Percentiles rank a stretch among this genome's conserved stretches.
These are phyloP conservation scores for Phallusia fumigata DNA, from an alignment of 23 tunicate species.

Conservation along the genomic window DNA sequence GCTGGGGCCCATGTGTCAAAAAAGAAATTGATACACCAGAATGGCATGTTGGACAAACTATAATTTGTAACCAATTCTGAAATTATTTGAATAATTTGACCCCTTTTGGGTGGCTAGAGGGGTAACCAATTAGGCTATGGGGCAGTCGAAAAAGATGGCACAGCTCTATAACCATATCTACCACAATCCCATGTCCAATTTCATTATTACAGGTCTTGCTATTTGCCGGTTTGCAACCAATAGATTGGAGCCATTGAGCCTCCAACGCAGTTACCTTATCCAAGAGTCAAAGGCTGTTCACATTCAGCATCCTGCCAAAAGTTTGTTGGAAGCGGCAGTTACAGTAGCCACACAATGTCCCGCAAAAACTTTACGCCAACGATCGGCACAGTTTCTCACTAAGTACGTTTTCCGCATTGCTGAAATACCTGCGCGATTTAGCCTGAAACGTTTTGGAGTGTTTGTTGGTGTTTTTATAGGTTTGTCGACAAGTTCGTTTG, in stretches of 20 bases:
- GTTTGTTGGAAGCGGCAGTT: conserved; percentile 24
- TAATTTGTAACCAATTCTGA: no score
- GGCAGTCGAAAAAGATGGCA: no score
- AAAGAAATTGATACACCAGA: no score
- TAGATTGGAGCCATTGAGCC: conserved; percentile 15
- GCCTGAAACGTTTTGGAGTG: no score
- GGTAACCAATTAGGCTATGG: no score
- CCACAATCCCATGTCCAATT: no score
- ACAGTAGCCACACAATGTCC: conserved; percentile 31
- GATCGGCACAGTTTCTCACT: conserved; percentile 29
- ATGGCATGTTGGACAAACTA: no score
- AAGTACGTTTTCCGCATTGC: conserved; percentile 7
- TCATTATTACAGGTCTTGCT: conserved; percentile 18
- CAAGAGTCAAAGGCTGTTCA: neutral
- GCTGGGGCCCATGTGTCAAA: no score
- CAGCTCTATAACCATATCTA: no score
- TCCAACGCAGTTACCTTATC: conserved; percentile 14
- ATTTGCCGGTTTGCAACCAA: conserved; percentile 21
- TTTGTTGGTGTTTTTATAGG: neutral
- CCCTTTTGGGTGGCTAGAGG: no score
- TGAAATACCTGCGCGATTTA: neutral
- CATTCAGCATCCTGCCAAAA: neutral
- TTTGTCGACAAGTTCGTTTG: conserved; percentile 66
- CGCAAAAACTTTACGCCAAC: conserved; percentile 19
- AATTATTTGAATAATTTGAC: no score